These are phyloP conservation scores for Plagiodera versicolora DNA, from an alignment of 2,888 invertebrate genomes.

Conservation along the genomic window DNA sequence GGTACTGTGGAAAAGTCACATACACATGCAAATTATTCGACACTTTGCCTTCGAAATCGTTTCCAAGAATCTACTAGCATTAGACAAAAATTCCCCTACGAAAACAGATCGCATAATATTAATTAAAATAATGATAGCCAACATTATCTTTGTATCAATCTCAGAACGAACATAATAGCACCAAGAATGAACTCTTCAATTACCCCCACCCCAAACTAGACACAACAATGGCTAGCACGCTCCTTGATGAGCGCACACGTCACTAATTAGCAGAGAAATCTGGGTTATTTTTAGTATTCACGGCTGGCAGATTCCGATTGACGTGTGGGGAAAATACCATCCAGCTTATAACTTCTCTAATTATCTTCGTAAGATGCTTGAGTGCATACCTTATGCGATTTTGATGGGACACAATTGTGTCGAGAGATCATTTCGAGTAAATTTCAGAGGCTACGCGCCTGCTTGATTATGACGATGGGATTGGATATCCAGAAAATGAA, in stretches of 20 bases:
- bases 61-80: background rate
- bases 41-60: background rate
- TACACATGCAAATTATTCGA: too few relatives aligned
- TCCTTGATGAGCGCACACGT: constrained; percentile 46
- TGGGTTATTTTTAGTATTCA: constrained; percentile 47
- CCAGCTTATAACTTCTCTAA: constrained; percentile 35
- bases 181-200: constrained; percentile 42
- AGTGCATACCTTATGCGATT: constrained; percentile 38
- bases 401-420: constrained; percentile 35
- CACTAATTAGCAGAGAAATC: constrained; percentile 50
- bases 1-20: too few relatives aligned
- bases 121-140: constrained; percentile 26
- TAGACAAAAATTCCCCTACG: constrained; percentile 2
- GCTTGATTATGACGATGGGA: constrained; percentile 1
- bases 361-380: constrained; percentile 39
- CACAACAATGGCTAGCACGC: constrained; percentile 45
- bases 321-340: constrained; percentile 39
- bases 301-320: constrained; percentile 43
- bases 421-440: constrained; percentile 26
- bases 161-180: constrained; percentile 20
- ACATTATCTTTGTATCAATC: constrained; percentile 35
- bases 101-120: constrained; percentile 18
- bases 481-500: constrained; percentile 8
- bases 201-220: constrained; percentile 36
- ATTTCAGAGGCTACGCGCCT: background rate